Conservation (phyloP, 2,797 vertebrate genomes). For the Anguilla pacifica region DNA sequence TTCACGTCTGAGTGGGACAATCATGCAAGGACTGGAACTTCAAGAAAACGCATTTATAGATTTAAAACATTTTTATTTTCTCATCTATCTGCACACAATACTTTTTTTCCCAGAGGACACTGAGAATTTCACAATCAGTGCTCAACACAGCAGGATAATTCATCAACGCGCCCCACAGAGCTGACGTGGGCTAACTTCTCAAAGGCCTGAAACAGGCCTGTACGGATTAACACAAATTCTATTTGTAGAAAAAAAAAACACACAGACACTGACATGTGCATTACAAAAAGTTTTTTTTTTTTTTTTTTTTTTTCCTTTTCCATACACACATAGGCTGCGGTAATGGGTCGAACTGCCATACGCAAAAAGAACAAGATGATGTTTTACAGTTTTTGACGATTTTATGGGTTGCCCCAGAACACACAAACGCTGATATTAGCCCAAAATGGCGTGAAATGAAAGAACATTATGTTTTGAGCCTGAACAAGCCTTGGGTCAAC, state of each 20-base stretch:
- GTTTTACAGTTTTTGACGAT: background rate
- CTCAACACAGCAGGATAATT: slow-evolving; percentile 4
- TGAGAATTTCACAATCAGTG: background rate
- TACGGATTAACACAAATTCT: background rate
- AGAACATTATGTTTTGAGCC: background rate
- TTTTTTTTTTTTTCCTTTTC: too few species aligned
- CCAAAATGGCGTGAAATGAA: background rate
- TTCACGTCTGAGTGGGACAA: background rate
- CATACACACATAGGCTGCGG: background rate
- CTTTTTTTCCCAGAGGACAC: background rate
- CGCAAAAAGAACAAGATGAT: background rate
- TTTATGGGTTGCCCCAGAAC: background rate
- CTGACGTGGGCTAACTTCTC: background rate
- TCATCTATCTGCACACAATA: background rate
- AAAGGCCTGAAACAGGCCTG: background rate
- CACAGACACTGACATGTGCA: background rate
- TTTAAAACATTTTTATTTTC: background rate
- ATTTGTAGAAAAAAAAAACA: background rate
- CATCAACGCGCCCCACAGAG: background rate
- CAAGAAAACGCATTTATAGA: background rate
- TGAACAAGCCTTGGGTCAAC: background rate
- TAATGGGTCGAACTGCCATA: background rate
- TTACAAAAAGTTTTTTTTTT: background rate
- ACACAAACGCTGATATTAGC: background rate
- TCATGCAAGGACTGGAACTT: background rate